Percentiles rank a stretch among this genome's conserved stretches.
Conservation (phyloP, 2,797 vertebrate species). For the Brachyrhaphis roseni region DNA sequence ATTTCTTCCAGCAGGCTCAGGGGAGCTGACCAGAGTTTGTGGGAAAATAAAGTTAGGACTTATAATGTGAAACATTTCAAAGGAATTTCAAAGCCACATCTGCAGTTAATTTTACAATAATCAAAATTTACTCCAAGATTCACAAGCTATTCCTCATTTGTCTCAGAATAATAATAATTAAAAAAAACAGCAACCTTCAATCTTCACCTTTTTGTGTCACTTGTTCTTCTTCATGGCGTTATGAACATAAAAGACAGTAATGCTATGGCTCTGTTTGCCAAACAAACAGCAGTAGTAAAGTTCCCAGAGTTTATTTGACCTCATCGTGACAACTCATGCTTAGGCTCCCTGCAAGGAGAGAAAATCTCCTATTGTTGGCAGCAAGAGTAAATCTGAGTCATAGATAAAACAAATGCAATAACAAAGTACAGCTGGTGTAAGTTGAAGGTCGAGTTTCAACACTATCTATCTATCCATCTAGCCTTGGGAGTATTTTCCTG, state of each 20-base stretch:
- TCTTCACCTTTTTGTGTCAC: background rate
- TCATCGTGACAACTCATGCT: background rate
- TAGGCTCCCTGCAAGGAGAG: background rate
- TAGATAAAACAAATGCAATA: background rate
- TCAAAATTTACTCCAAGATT: background rate
- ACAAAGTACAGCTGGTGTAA: background rate
- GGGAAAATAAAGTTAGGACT: background rate
- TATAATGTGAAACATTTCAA: background rate
- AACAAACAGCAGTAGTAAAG: background rate
- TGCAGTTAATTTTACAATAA: background rate
- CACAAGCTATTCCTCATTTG: background rate
- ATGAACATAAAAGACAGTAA: background rate
- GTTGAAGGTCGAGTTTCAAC: background rate
- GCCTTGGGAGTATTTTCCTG: background rate
- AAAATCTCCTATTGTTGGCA: background rate
- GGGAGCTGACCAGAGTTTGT: background rate
- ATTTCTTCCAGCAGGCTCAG: background rate
- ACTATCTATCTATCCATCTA: background rate
- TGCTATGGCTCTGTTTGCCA: background rate
- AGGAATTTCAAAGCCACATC: background rate
- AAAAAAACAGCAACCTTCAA: background rate
- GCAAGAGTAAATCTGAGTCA: background rate
- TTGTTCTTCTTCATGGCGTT: background rate
- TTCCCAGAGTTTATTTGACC: background rate
- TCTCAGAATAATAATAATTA: background rate